phyloP scores from a whole-genome alignment of 1,140 invertebrate species.

The Ceratoteleas bidentatus region DNA sequence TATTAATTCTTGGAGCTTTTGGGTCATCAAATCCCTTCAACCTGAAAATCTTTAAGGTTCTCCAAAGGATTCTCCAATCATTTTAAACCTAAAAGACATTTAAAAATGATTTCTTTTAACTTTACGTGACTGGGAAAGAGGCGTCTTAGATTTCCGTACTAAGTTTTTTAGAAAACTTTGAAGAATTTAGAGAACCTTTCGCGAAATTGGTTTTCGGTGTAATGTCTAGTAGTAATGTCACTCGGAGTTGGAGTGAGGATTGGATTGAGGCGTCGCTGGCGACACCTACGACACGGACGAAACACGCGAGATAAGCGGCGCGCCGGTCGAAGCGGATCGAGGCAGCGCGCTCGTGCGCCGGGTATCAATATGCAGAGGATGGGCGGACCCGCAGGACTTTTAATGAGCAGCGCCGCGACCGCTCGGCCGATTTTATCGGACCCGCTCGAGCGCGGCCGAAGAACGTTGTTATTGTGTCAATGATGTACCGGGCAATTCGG shows the following conservation, averaged over 20 bases:
- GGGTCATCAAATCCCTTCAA: too few relatives aligned
- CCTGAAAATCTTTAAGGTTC: too few relatives aligned
- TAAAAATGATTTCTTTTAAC: too few relatives aligned
- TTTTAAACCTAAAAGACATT: too few relatives aligned
- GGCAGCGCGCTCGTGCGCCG: not conserved
- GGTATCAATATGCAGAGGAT: constrained; percentile 20
- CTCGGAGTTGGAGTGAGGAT: not conserved
- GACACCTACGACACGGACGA: constrained; percentile 39
- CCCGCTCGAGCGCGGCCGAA: constrained; percentile 44
- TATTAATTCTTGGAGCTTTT: too few relatives aligned
- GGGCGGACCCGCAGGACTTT: constrained; percentile 51
- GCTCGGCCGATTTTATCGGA: constrained; percentile 61
- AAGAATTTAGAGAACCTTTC: too few relatives aligned
- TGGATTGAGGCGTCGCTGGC: constrained; percentile 12
- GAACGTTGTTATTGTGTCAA: constrained; percentile 58
- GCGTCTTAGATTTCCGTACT: too few relatives aligned
- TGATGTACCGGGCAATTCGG: constrained; percentile 38
- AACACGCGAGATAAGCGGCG: constrained; percentile 40
- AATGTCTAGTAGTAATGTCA: not conserved
- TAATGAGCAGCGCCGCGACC: constrained; percentile 67
- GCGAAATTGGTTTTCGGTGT: too few relatives aligned
- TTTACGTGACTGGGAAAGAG: too few relatives aligned
- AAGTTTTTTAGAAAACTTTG: too few relatives aligned
- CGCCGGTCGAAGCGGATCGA: constrained; percentile 14
- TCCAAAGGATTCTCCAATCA: too few relatives aligned